Conservation (phyloP, 1,140 invertebrate genomes). For the Drosophila ogumai region DNA sequence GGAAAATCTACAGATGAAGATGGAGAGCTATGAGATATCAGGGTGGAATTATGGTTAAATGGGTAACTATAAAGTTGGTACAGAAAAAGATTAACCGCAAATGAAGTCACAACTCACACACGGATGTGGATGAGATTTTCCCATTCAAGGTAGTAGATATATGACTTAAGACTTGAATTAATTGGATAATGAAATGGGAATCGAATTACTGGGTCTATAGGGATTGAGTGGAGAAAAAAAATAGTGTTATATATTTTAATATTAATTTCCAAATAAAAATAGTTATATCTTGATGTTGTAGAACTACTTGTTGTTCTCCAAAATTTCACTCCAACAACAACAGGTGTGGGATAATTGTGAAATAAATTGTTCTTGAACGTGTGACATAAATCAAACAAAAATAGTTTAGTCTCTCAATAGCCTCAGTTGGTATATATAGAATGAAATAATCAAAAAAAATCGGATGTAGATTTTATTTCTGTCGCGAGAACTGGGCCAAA, state of each 20-base stretch:
- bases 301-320: background rate
- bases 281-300: background rate
- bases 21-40: background rate
- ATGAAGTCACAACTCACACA: conserved; percentile 14
- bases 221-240: too few species aligned
- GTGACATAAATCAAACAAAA: conserved; percentile 14
- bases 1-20: conserved; percentile 22
- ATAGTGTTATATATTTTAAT: background rate
- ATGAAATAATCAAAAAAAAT: conserved; percentile 16
- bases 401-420: conserved; percentile 4
- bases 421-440: background rate
- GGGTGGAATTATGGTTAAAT: conserved; percentile 7
- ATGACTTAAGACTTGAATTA: background rate
- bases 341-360: background rate
- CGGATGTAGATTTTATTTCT: conserved; percentile 1
- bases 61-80: conserved; percentile 12
- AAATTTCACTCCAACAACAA: background rate
- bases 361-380: conserved; percentile 1
- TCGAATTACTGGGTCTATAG: background rate
- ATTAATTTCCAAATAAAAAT: background rate
- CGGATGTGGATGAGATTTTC: conserved; percentile 4
- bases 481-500: conserved; percentile 49
- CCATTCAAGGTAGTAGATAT: background rate
- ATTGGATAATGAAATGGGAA: background rate
- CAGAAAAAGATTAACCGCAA: conserved; percentile 8